Base-by-base conservation (phyloP, 2,113 vertebrate genomes). In the Synodontis membranacea region DNA sequence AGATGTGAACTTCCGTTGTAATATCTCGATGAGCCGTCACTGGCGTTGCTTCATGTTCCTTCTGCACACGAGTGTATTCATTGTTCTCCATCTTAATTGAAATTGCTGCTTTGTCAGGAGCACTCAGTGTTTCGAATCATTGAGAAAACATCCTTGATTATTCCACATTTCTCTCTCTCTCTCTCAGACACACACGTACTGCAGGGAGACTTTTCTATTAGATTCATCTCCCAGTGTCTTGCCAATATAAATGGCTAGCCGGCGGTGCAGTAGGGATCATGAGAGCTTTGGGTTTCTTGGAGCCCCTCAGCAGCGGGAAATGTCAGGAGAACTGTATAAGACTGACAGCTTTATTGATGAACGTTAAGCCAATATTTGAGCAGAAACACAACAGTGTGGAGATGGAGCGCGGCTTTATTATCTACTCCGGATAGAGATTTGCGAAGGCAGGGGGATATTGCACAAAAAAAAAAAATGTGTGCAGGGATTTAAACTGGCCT, bases 321-420 rank as follows among this genome's bases (percentile, higher is more conserved):
- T 91, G 86, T 86, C 90, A 90, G 42, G 48, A 80, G 82, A 86
- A 87, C 83, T 86, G 31, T 81, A 23, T 79, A 66, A 60, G 39
- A 66, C 54, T n/a, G 39, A 72, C 25, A 52, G 56, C 72, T 88
- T 88, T 88, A 88, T 82, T 89, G 80, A 78, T 28, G 86, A 80
- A 70, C 79, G 86, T 37, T 72, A 60, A 88, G 66, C n/a, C 70
- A 87, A 88, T 88, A 86, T 60, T 86, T 72, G 75, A 88, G 68
- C 5, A 75, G 31, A 14, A 46, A n/a, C 74, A 52, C 23, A 76
- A 46, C 42, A 8, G 60, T 66, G 66, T 31, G 17, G 44, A 75
- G 60, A 62, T 21, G 37, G 75, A 88, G 54, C 17, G n/a, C 3
- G 31, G 83, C 60, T 83, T 70, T 83, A 58, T 66, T 60, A 84